Percentiles rank a stretch among this genome's conserved stretches.
phyloP scores from a whole-genome alignment of 2,888 invertebrate genomes.

The Criorhina ranunculi region DNA sequence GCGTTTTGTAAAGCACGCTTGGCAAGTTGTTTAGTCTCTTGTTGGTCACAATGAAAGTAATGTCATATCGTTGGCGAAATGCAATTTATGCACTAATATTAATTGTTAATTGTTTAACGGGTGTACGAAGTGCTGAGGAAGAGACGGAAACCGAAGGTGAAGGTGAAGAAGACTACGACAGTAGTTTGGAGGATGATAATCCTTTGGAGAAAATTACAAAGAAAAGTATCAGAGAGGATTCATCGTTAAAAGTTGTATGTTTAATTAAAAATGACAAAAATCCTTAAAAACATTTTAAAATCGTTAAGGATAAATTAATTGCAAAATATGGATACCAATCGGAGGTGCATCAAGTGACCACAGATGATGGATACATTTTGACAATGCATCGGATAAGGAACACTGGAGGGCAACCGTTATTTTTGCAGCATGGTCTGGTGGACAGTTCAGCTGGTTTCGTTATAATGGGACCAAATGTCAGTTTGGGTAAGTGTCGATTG shows the following conservation, averaged over 20 bases:
- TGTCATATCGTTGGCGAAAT: constrained; percentile 59
- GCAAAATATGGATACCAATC: constrained; percentile 87
- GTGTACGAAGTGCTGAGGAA: constrained; percentile 59
- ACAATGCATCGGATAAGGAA: constrained; percentile 89
- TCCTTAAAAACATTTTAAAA: neutral
- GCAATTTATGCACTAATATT: constrained; percentile 62
- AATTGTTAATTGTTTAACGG: constrained; percentile 41
- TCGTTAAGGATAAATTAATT: constrained; percentile 85
- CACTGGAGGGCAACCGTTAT: constrained; percentile 86
- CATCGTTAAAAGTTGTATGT: constrained; percentile 82
- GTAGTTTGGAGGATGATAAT: constrained; percentile 82
- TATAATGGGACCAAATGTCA: constrained; percentile 88
- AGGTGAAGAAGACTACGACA: constrained; percentile 80
- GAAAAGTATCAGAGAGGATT: constrained; percentile 82
- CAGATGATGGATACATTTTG: constrained; percentile 92
- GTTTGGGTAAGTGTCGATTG: constrained; percentile 83
- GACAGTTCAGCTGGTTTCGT: constrained; percentile 91
- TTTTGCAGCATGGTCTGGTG: constrained; percentile 90
- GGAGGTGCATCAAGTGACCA: constrained; percentile 88
- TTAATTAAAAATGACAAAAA: neutral
- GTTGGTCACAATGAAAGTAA: constrained; percentile 73
- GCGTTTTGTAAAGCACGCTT: neutral
- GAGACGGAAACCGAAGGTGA: constrained; percentile 67
- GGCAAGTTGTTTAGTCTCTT: constrained; percentile 58
- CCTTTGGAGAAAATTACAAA: constrained; percentile 80